Evolutionary conservation across 2,888 invertebrate species (phyloP), one percentile per base, ranked within the genome.

Genomic region (Philaethria dido): DNA sequence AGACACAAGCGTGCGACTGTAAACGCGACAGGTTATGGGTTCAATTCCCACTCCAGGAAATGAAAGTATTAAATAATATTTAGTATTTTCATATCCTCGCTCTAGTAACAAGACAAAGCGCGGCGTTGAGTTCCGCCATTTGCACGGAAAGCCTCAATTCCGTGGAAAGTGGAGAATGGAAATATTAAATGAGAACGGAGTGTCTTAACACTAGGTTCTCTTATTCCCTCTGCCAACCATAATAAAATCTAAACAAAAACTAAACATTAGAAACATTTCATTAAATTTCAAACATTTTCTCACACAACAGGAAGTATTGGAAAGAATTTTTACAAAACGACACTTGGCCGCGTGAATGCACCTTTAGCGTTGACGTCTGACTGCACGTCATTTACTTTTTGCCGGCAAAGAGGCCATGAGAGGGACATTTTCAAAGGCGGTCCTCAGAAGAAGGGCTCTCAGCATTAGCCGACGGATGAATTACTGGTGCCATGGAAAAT

Each of bases 311-410:
- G 22, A 11, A n/a, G 3, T 42, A 57, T 57, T 42, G 57, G 22
- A 22, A 57, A n/a, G 42, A 57, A 57, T 57, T 42, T 44, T 33
- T 52, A 22, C 29, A 18, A 48, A 64, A 60, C 39, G 50, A 59
- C 44, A 48, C 29, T 63, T 36, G 22, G 22, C 22, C 62, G 47
- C 54, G 66, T 69, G 69, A 71, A 71, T 62, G 66, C 59, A 60
- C 60, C 65, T 67, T 69, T 63, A 54, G 44, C 64, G 64, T 70
- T 64, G 62, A 64, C 69, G 65, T 69, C 69, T 71, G 69, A 74
- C 72, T 76, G 78, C 76, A 77, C 78, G 78, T 79, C 80, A 80
- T 78, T 82, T 82, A 78, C 78, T 78, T 79, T 77, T 78, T 76
- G 74, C 73, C 72, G 67, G 75, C 75, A 77, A 39, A 78, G 65